A percentile compares a stretch with the other conserved stretches of the same genome.
Evolutionary conservation across 2,888 invertebrate species (phyloP).

Genomic region (Phaonia tiefii): DNA sequence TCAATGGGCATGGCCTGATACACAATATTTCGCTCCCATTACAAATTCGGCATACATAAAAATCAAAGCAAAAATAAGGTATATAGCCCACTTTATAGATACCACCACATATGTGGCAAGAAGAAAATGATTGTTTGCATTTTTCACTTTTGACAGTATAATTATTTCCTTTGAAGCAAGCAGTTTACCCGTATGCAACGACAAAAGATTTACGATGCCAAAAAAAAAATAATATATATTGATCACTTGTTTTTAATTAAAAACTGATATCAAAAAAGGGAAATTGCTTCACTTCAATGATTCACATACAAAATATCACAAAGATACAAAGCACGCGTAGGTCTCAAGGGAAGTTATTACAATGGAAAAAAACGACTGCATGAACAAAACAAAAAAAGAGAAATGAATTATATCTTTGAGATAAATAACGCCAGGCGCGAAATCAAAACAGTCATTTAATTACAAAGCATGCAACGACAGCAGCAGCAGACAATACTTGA

Average conservation of each 20-base stretch:
- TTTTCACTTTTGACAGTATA: too few species aligned
- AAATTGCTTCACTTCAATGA: background rate
- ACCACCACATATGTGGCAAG: too few species aligned
- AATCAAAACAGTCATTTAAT: slow-evolving; percentile 55
- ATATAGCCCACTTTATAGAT: too few species aligned
- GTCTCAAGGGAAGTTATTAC: slow-evolving; percentile 9
- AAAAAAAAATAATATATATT: too few species aligned
- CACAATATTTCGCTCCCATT: too few species aligned
- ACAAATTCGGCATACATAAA: too few species aligned
- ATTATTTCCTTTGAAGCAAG: too few species aligned
- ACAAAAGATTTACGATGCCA: too few species aligned
- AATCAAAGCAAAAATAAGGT: too few species aligned
- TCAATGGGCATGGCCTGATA: too few species aligned
- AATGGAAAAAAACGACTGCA: background rate
- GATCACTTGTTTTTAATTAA: slow-evolving; percentile 35
- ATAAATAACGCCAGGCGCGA: slow-evolving; percentile 63
- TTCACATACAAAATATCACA: background rate
- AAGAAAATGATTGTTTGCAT: too few species aligned
- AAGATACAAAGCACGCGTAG: slow-evolving; percentile 9
- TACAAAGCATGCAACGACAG: slow-evolving; percentile 10
- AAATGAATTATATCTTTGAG: slow-evolving; percentile 43
- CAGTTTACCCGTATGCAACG: too few species aligned
- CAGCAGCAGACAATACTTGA: background rate
- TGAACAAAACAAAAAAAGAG: slow-evolving; percentile 1
- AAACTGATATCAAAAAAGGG: slow-evolving; percentile 30